These are phyloP conservation scores for Burhinus oedicnemus DNA, from an alignment of 2,113 vertebrate species.

Conservation along the genomic window DNA sequence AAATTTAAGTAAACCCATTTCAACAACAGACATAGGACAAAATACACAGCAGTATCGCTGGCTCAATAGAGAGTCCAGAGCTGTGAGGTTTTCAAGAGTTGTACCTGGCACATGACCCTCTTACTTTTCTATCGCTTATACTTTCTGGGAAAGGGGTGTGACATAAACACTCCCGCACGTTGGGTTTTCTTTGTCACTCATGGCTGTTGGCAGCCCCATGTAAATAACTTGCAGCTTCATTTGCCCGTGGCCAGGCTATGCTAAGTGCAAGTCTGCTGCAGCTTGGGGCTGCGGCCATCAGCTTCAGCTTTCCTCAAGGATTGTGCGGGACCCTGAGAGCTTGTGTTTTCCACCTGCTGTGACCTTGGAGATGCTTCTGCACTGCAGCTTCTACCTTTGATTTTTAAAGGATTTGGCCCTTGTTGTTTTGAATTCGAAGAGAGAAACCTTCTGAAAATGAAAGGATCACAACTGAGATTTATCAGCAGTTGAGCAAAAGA, in stretches of 20 bases:
- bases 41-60: not conserved
- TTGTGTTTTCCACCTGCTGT: not conserved
- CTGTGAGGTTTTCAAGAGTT: not conserved
- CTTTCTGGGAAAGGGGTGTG: not conserved
- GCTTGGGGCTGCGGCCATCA: not conserved
- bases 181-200: not conserved
- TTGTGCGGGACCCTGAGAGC: fast-evolving
- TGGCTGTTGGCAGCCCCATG: not conserved
- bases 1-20: not conserved
- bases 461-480: not conserved
- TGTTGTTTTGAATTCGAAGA: not conserved
- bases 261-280: not conserved
- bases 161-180: not conserved
- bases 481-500: not conserved
- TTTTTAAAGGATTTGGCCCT: not conserved
- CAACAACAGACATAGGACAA: not conserved
- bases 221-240: not conserved
- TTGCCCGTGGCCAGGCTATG: not conserved
- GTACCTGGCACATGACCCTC: not conserved
- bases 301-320: not conserved
- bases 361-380: not conserved
- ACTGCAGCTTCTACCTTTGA: not conserved
- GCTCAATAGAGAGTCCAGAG: not conserved
- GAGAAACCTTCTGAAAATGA: not conserved
- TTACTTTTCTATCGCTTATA: not conserved